phyloP scores from a whole-genome alignment of 2,113 vertebrate species.

The Cinclus mexicanus region DNA sequence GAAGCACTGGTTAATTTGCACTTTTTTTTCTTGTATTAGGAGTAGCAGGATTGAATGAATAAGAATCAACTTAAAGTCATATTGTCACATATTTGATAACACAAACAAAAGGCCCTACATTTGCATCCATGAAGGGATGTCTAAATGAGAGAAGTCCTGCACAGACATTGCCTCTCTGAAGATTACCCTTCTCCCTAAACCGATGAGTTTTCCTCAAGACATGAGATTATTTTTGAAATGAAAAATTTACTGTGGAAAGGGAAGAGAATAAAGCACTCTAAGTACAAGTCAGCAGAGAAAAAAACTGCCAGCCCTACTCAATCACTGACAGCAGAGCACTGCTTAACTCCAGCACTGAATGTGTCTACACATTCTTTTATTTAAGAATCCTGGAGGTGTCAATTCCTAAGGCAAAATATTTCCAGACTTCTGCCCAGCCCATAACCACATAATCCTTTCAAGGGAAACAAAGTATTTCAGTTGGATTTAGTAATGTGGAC shows the following conservation, averaged over 20 bases:
- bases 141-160: background rate
- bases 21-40: background rate
- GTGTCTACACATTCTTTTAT: background rate
- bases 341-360: background rate
- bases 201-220: background rate
- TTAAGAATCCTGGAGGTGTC: background rate
- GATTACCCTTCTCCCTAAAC: background rate
- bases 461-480: background rate
- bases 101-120: background rate
- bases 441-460: background rate
- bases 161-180: background rate
- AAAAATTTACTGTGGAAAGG: background rate
- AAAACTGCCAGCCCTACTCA: background rate
- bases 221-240: background rate
- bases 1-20: background rate
- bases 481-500: background rate
- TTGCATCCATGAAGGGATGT: background rate
- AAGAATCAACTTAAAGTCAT: background rate
- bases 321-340: background rate
- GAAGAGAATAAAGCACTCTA: background rate
- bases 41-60: background rate
- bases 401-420: background rate
- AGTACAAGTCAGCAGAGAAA: background rate
- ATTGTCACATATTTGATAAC: background rate
- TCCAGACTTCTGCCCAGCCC: background rate